Base-by-base conservation (phyloP, 2,888 invertebrate species). In the Carterocephalus palaemon region DNA sequence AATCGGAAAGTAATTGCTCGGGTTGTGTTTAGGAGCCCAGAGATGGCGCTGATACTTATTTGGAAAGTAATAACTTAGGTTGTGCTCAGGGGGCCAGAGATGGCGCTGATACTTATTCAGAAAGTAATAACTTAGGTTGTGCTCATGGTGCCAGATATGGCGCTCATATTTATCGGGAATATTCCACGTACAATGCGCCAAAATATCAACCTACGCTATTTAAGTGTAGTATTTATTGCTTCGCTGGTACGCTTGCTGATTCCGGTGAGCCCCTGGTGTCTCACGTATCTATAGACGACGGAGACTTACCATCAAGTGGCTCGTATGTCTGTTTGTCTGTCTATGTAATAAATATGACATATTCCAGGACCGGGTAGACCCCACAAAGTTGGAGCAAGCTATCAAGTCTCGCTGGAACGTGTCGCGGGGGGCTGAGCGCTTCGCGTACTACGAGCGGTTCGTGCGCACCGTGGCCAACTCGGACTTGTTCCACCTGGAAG, bases 391-490 rank as follows among this genome's bases (percentile, higher is more conserved):
- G 0, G 56, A 62, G 1, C 51, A 47, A 1, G 68, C 67, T 0
- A 80, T 88, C n/a, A 66, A 67, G 8, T 54, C 62, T 7, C 58
- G 63, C 13, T 88, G 84, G 80, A 54, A 62, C 15, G 49, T 70
- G 0, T 57, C 59, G 0, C 56, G 66, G 0, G 46, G 49, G 0
- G 70, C 82, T 7, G 57, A 63, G 0, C 62, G 68, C 29, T 88
- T 73, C 26, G 48, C 54, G 0, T 81, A 85, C 52, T 88, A 87
- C 52, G 55, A 56, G 10, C 58, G 62, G 0, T 88, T 88, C 46
- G 69, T 88, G 1, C 50, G 55, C 3, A 64, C 67, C 0, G 75
- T 88, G 0, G 75, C 77, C 2, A 77, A 82, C 49, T 70, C 83
- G 0, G 74, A 80, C 20, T 61, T 88, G 37, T 71, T 75, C 42